Evolutionary conservation across 2,113 vertebrate genomes (phyloP).

Genomic region (Cichladusa arquata): DNA sequence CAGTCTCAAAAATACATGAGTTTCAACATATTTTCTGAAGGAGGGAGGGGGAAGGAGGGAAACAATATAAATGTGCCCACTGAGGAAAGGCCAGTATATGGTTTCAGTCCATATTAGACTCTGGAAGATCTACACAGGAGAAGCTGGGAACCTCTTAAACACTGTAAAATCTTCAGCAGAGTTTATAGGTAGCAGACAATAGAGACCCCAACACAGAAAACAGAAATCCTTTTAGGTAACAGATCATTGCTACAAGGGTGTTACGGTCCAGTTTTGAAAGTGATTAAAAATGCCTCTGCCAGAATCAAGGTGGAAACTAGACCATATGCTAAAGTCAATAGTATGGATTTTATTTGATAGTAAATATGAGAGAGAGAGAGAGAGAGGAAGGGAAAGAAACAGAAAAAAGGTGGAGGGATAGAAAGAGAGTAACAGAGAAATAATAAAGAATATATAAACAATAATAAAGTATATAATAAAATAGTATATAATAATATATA

Average conservation of each 20-base stretch:
- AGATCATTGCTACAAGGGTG: background rate
- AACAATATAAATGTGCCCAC: background rate
- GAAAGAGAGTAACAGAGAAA: background rate
- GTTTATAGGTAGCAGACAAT: accelerated
- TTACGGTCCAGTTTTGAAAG: accelerated
- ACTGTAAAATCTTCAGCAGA: background rate
- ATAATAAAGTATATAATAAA: no score
- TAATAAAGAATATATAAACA: no score
- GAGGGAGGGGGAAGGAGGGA: background rate
- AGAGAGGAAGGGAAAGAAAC: background rate
- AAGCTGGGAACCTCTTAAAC: background rate
- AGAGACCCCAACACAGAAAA: background rate
- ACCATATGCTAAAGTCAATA: background rate
- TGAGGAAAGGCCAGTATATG: background rate
- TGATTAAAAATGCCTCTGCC: background rate
- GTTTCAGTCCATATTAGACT: background rate
- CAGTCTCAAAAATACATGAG: background rate
- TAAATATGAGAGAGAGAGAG: background rate
- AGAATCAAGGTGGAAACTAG: accelerated
- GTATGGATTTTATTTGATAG: background rate
- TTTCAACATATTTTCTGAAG: background rate
- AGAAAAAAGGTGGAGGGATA: background rate
- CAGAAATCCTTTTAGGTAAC: background rate
- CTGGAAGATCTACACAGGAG: background rate
- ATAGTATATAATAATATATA: no score